Evolutionary conservation across 2,888 invertebrate genomes (phyloP).

Genomic region (Agrotis clavis): DNA sequence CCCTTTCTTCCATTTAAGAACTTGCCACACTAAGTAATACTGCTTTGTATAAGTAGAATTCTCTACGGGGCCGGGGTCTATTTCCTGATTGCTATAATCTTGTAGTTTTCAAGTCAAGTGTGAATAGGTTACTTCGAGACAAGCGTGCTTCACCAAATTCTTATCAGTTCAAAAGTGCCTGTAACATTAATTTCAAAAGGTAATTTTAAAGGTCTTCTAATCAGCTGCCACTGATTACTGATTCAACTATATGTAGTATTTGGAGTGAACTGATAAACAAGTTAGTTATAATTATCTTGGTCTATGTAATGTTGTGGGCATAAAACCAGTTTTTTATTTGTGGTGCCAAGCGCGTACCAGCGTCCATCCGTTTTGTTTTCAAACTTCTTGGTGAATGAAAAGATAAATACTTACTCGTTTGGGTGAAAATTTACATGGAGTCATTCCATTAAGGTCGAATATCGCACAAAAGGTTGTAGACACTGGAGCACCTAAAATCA

Average conservation of each 20-base stretch:
- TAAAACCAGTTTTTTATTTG: slow-evolving; percentile 14
- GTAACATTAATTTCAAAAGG: neutral
- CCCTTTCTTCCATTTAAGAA: neutral
- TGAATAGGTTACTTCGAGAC: too few relatives aligned
- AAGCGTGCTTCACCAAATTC: neutral
- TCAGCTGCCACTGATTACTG: too few relatives aligned
- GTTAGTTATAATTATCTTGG: slow-evolving; percentile 14
- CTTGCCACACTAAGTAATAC: neutral
- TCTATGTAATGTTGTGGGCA: neutral
- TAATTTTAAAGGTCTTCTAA: neutral
- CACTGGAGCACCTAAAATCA: too few relatives aligned
- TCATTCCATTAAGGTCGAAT: too few relatives aligned
- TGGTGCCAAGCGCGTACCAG: neutral
- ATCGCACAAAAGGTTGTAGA: too few relatives aligned
- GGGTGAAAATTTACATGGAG: neutral
- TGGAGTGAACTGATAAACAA: slow-evolving; percentile 8
- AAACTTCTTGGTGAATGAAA: neutral
- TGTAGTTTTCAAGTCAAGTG: too few relatives aligned
- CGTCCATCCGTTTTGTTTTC: neutral
- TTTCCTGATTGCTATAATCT: too few relatives aligned
- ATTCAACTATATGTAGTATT: neutral
- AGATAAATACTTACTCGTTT: neutral
- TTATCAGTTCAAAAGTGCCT: neutral
- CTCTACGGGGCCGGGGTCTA: too few relatives aligned
- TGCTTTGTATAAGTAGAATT: too few relatives aligned